Evolutionary conservation across 1,140 invertebrate genomes (phyloP).

Genomic region (Agrypnia vestita): DNA sequence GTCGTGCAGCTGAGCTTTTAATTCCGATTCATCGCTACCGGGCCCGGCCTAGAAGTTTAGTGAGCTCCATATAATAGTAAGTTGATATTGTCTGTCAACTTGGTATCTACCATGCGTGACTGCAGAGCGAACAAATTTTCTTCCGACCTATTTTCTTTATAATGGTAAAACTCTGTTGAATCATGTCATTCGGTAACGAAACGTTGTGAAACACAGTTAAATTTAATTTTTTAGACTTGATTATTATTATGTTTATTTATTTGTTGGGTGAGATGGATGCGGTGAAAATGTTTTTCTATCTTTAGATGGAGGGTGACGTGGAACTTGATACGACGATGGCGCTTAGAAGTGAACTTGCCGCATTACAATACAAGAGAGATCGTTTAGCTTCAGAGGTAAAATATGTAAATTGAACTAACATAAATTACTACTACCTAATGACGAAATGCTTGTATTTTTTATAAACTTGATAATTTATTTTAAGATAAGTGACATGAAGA

Average conservation of each 20-base stretch:
- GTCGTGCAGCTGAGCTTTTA: not conserved
- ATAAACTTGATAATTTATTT: slow-evolving; percentile 19
- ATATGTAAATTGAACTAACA: not conserved
- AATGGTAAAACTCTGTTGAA: not conserved
- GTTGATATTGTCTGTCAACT: slow-evolving; percentile 33
- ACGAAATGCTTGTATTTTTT: too few relatives aligned
- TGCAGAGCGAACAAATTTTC: slow-evolving; percentile 20
- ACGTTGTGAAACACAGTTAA: slow-evolving; percentile 28
- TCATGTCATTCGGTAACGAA: slow-evolving; percentile 17
- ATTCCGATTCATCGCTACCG: not conserved
- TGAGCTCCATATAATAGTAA: slow-evolving; percentile 9
- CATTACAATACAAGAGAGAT: slow-evolving; percentile 86
- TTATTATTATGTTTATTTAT: not conserved
- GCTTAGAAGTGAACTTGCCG: slow-evolving; percentile 85
- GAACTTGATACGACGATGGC: slow-evolving; percentile 81
- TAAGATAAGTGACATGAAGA: slow-evolving; percentile 79
- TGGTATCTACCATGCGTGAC: slow-evolving; percentile 41
- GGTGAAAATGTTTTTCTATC: slow-evolving; percentile 18
- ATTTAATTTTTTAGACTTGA: not conserved
- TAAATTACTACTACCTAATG: too few relatives aligned
- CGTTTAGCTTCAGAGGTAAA: slow-evolving; percentile 81
- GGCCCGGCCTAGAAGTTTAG: not conserved
- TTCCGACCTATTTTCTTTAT: slow-evolving; percentile 43
- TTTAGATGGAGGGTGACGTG: slow-evolving; percentile 73
- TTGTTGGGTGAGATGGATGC: too few relatives aligned